Evolutionary conservation across 2,797 vertebrate species (phyloP).

Genomic region (Mycteria americana): DNA sequence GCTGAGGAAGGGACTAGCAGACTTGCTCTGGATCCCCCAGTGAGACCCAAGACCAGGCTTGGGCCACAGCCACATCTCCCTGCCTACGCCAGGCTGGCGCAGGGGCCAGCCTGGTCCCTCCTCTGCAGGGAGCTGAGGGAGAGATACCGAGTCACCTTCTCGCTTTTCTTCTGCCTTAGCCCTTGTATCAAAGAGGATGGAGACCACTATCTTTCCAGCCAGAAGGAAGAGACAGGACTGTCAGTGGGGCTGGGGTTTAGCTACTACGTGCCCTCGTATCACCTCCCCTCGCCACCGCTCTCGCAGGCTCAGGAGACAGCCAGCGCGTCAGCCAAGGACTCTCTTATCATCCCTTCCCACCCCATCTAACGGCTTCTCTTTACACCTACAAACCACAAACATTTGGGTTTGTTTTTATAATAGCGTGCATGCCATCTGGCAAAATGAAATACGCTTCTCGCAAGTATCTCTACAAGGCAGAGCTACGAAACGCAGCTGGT

Average conservation of each 20-base stretch:
- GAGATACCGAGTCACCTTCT: rapidly evolving
- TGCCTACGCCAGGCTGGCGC: not conserved
- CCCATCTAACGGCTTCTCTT: not conserved
- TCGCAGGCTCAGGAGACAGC: not conserved
- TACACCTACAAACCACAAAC: slow-evolving; percentile 51
- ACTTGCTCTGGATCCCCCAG: not conserved
- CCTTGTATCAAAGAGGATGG: not conserved
- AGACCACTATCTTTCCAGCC: not conserved
- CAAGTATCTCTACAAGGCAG: not conserved
- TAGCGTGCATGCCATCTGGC: not conserved
- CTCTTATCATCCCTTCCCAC: not conserved
- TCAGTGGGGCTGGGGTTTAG: not conserved
- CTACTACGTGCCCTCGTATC: rapidly evolving
- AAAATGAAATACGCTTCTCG: not conserved
- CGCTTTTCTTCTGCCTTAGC: not conserved
- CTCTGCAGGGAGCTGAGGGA: not conserved
- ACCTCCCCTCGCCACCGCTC: not conserved
- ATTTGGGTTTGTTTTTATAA: slow-evolving; percentile 39
- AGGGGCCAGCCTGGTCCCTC: not conserved
- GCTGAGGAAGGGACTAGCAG: not conserved
- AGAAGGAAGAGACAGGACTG: not conserved
- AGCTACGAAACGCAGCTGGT: not conserved
- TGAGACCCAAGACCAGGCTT: not conserved
- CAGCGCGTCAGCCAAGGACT: not conserved
- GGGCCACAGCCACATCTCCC: not conserved